These are phyloP conservation scores for Chloroceryle aenea DNA, from an alignment of 2,113 vertebrate genomes.

Conservation along the genomic window DNA sequence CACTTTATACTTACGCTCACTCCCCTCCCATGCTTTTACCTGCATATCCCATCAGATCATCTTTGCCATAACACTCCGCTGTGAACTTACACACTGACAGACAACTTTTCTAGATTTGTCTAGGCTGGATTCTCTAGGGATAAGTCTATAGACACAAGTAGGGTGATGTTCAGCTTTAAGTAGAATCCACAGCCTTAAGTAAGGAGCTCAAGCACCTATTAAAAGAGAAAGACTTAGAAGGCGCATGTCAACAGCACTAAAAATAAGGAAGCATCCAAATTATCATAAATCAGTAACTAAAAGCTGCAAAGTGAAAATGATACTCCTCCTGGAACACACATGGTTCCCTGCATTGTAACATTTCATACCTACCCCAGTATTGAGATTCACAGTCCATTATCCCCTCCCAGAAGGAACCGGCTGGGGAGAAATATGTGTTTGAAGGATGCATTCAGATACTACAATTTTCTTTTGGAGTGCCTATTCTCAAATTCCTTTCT, in stretches of 20 bases:
- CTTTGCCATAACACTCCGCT: neutral
- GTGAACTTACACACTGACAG: fast-evolving
- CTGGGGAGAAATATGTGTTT: neutral
- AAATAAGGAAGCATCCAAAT: neutral
- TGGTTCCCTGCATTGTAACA: neutral
- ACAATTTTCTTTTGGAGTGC: fast-evolving
- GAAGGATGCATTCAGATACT: neutral
- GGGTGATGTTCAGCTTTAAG: neutral
- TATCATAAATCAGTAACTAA: neutral
- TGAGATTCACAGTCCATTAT: neutral
- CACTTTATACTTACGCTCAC: neutral
- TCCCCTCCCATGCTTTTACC: neutral
- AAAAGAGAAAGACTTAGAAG: neutral
- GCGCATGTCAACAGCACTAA: neutral
- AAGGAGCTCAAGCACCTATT: neutral
- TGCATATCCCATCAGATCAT: neutral
- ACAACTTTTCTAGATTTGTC: neutral
- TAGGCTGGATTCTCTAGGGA: neutral
- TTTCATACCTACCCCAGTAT: neutral
- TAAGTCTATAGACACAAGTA: neutral
- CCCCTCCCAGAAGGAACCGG: neutral
- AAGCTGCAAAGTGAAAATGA: neutral
- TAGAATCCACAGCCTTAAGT: neutral
- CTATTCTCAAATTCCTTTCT: neutral
- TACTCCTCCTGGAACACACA: neutral